Base-by-base conservation (phyloP, 1,140 invertebrate species). In the Trichoplusia ni region DNA sequence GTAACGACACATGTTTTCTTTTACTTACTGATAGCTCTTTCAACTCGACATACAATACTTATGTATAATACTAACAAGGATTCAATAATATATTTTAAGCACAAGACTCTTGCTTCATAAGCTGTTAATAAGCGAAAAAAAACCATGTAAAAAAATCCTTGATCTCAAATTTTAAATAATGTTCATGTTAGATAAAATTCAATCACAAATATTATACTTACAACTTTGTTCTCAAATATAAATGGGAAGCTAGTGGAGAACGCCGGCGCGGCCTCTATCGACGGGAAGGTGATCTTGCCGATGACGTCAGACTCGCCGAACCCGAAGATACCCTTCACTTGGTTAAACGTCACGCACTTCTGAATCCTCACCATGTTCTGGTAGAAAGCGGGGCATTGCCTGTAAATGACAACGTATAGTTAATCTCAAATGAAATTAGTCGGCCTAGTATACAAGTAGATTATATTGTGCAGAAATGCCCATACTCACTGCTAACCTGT, bases 281-380 rank as follows among this genome's bases (percentile, higher is more conserved):
- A 95, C 0, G 99, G 99, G 89, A 99, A 99, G 7, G 94, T 94
- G 25, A 99, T 98, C 94, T 99, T 99, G 42, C 98, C 99, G 78
- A 99, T 98, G 19, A 95, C 95, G 92, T 97, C 97, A 71, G 97
- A 98, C 62, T 99, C 98, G 8, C 95, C 95, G 89, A 99, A 99
- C 0, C 99, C 99, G 92, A 99, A 99, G 67, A 99, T 99, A 8
- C 97, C 97, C 91, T 95, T 97, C 1, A 95, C 94, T 91, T 99
- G 98, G 90, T 99, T 99, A 75, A 96, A 99, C 0, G 98, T 99
- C 0, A 99, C 97, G 83, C 94, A 94, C 80, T 96, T 98, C 90
- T 98, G 96, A 82, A 99, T 96, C 75, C 95, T 92, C 7, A 97
- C 92, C 90, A 99, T 95, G 82, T 98, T 99, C 78, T 95, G 94